Conservation (phyloP, 1,140 invertebrate species). For the Platyscapa corneri region DNA sequence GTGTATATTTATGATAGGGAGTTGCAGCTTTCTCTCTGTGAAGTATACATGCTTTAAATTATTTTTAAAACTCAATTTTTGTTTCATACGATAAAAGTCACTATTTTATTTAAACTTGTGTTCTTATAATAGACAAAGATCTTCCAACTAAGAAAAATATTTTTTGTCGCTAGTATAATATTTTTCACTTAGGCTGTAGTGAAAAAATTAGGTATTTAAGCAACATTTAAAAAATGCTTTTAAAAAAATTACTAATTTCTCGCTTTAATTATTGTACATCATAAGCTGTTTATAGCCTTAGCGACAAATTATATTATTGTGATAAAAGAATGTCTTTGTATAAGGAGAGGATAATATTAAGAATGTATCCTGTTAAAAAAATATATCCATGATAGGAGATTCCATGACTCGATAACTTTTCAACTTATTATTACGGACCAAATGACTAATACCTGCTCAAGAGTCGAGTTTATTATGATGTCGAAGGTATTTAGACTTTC, state of each 20-base stretch:
- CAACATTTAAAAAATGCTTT: slow-evolving; percentile 9
- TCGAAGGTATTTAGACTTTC: neutral
- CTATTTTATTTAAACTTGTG: slow-evolving; percentile 1
- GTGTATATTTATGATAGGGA: slow-evolving; percentile 55
- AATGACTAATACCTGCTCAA: slow-evolving; percentile 28
- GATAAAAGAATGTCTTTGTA: slow-evolving; percentile 46
- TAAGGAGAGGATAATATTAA: neutral
- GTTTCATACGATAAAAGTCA: slow-evolving; percentile 47
- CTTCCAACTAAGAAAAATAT: slow-evolving; percentile 45
- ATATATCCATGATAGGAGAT: slow-evolving; percentile 20
- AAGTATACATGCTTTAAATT: slow-evolving; percentile 31
- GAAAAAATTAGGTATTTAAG: slow-evolving; percentile 11
- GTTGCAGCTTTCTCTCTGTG: slow-evolving; percentile 54
- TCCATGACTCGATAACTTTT: slow-evolving; percentile 44
- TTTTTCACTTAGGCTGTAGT: slow-evolving; percentile 36
- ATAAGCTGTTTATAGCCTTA: slow-evolving; percentile 18
- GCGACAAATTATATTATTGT: slow-evolving; percentile 51
- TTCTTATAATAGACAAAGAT: slow-evolving; percentile 38
- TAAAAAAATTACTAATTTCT: neutral
- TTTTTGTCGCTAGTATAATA: slow-evolving; percentile 43
- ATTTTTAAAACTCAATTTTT: neutral
- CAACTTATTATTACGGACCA: slow-evolving; percentile 41
- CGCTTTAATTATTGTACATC: neutral
- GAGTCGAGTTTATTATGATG: slow-evolving; percentile 6
- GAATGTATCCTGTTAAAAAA: neutral